A percentile compares a stretch with the other conserved stretches of the same genome.
These are phyloP conservation scores for Mus spicilegus DNA, from an alignment of 2,113 vertebrate species.

Conservation along the genomic window DNA sequence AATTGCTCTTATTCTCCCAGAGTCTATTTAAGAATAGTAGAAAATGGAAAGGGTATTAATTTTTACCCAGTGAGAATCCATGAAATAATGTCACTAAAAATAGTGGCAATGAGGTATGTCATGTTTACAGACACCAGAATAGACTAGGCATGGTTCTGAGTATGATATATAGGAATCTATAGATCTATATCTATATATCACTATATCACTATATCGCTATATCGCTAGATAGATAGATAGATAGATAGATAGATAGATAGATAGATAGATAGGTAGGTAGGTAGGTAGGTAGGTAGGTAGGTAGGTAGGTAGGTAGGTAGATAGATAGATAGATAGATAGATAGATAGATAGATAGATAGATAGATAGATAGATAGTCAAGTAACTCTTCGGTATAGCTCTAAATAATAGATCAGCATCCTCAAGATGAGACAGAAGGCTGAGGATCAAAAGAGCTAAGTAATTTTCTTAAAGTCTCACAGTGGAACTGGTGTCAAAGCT, in stretches of 20 bases:
- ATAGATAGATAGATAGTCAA: too few species aligned
- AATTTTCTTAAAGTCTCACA: constrained; percentile 24
- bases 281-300: too few species aligned
- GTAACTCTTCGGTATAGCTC: not conserved
- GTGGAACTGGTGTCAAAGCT: not conserved
- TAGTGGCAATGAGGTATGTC: not conserved
- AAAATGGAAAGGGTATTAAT: not conserved
- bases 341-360: too few species aligned
- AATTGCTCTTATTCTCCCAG: not conserved
- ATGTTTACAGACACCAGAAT: not conserved
- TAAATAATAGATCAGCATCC: not conserved
- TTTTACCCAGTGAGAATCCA: constrained; percentile 6
- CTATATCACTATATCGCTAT: too few species aligned
- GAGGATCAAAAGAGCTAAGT: not conserved
- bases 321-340: too few species aligned
- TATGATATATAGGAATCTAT: not conserved
- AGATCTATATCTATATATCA: too few species aligned
- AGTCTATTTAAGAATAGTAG: not conserved
- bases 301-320: too few species aligned
- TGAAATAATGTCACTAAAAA: not conserved
- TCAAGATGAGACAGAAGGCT: not conserved
- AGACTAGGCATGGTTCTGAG: not conserved
- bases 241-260: too few species aligned
- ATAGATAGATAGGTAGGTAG: too few species aligned
- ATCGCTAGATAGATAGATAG: too few species aligned